phyloP scores from a whole-genome alignment of 2,888 invertebrate species.

The Diplazon laetatorius region DNA sequence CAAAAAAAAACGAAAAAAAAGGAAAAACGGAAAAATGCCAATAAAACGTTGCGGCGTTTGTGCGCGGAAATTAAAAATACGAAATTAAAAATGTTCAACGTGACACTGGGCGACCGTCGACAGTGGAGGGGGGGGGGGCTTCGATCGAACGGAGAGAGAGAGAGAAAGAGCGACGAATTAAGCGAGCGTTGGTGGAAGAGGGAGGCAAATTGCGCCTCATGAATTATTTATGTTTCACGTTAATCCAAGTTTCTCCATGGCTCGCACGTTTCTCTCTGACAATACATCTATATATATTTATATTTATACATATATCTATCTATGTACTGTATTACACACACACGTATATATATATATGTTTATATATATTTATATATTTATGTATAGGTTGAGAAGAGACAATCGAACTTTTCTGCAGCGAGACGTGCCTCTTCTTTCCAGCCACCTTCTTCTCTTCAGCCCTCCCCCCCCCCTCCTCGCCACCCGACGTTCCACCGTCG shows the following conservation, averaged over 20 bases:
- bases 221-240: conserved; percentile 58
- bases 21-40: conserved; percentile 19
- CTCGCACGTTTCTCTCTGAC: conserved; percentile 39
- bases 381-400: conserved; percentile 42
- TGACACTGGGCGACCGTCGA: not conserved
- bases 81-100: not conserved
- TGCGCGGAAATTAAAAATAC: conserved; percentile 20
- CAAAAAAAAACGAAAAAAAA: not conserved
- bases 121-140: not conserved
- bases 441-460: conserved; percentile 22
- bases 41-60: conserved; percentile 26
- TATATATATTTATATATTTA: conserved; percentile 3
- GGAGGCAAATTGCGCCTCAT: conserved; percentile 46
- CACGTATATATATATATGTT: not conserved
- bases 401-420: conserved; percentile 57
- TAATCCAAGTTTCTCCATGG: conserved; percentile 51
- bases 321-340: not conserved
- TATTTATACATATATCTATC: not conserved
- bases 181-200: conserved; percentile 10
- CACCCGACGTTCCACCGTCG: conserved; percentile 16
- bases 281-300: not conserved
- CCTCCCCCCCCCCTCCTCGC: not conserved
- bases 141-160: conserved; percentile 16
- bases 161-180: conserved; percentile 33
- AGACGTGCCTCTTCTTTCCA: conserved; percentile 45